Conservation (phyloP, 2,888 invertebrate genomes). For the Dicyrtomina minuta region DNA sequence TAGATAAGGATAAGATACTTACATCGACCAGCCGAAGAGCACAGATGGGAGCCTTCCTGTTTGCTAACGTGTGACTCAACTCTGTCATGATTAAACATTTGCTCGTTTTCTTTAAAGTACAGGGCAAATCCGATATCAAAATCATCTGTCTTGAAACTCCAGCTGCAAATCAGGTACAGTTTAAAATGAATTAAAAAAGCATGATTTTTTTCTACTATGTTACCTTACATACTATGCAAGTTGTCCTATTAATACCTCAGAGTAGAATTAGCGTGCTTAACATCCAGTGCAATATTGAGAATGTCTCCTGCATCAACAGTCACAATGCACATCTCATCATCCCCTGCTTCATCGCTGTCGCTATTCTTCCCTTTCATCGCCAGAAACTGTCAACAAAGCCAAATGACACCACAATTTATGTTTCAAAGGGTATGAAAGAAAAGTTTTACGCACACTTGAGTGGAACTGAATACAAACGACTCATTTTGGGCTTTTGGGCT, state of each 20-base stretch:
- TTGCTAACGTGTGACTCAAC: slow-evolving; percentile 41
- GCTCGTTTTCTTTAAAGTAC: slow-evolving; percentile 17
- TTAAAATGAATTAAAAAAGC: no score
- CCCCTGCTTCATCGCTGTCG: not conserved
- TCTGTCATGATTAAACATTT: slow-evolving; percentile 38
- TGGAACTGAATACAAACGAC: no score
- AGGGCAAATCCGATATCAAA: slow-evolving; percentile 40
- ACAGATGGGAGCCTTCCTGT: slow-evolving; percentile 39
- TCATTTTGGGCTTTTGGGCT: no score
- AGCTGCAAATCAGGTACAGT: slow-evolving; percentile 30
- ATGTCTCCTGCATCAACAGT: slow-evolving; percentile 32
- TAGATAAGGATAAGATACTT: slow-evolving; percentile 11
- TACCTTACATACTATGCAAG: no score
- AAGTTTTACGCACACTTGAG: no score
- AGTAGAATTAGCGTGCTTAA: slow-evolving; percentile 32
- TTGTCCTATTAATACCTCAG: slow-evolving; percentile 23
- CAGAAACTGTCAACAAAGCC: slow-evolving; percentile 2
- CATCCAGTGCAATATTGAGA: slow-evolving; percentile 25
- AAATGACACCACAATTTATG: not conserved
- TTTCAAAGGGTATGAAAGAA: not conserved
- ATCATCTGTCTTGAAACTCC: slow-evolving; percentile 36
- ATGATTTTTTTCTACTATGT: no score
- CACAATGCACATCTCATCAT: slow-evolving; percentile 25
- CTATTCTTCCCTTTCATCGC: not conserved
- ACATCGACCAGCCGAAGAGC: slow-evolving; percentile 46